phyloP scores from a whole-genome alignment of 2,888 invertebrate species.

The Netelia melanura region DNA sequence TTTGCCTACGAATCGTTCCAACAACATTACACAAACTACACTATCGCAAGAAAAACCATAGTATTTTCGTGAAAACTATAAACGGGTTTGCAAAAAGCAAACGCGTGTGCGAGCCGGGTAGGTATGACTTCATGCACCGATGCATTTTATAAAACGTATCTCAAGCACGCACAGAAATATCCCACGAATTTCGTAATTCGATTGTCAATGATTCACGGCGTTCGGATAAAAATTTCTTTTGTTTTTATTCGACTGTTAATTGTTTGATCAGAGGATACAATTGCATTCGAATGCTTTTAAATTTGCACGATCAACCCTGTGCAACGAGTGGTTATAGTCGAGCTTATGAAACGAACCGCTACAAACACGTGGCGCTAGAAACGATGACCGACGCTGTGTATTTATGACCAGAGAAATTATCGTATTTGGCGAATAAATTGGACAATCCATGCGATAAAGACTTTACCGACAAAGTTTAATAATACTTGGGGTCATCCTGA shows the following conservation, averaged over 20 bases:
- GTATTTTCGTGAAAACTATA: slow-evolving; percentile 3
- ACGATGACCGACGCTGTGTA: slow-evolving; percentile 67
- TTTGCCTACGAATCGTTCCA: neutral
- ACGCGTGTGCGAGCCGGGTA: neutral
- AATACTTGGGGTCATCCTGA: slow-evolving; percentile 63
- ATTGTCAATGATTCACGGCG: slow-evolving; percentile 26
- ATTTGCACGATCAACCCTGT: neutral
- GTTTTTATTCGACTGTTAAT: slow-evolving; percentile 18
- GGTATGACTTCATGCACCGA: slow-evolving; percentile 35
- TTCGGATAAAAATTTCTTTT: neutral
- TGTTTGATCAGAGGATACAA: neutral
- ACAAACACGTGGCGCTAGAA: slow-evolving; percentile 33
- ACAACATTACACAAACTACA: slow-evolving; percentile 5
- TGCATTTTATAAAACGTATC: slow-evolving; percentile 1
- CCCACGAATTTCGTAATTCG: slow-evolving; percentile 1
- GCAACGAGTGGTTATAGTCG: slow-evolving; percentile 10
- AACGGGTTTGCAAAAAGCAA: slow-evolving; percentile 37
- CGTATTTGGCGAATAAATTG: slow-evolving; percentile 60
- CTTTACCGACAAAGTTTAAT: slow-evolving; percentile 20
- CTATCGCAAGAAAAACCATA: slow-evolving; percentile 13
- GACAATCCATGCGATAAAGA: slow-evolving; percentile 71
- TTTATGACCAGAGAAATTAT: slow-evolving; percentile 53
- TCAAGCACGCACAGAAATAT: slow-evolving; percentile 38
- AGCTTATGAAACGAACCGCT: slow-evolving; percentile 23
- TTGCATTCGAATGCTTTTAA: slow-evolving; percentile 34